Evolutionary conservation across 2,113 vertebrate genomes (phyloP).

Genomic region (Calonectris borealis): DNA sequence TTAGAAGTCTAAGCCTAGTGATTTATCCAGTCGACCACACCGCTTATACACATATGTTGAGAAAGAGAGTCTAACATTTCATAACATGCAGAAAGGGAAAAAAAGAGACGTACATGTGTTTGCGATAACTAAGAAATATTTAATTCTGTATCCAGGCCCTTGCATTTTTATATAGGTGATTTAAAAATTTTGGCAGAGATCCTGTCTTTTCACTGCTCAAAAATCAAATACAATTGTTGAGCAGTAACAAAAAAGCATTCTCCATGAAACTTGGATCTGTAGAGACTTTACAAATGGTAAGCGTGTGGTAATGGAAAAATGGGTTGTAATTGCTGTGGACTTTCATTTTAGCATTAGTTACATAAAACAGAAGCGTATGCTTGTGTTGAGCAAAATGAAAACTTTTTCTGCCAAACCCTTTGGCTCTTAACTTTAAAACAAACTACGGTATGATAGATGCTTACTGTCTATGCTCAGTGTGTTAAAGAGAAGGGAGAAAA

Average conservation of each 20-base stretch:
- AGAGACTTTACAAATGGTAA: conserved; percentile 28
- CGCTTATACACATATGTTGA: neutral
- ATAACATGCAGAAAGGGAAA: neutral
- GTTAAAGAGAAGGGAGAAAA: neutral
- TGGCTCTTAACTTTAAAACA: conserved; percentile 42
- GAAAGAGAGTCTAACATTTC: neutral
- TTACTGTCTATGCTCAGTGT: neutral
- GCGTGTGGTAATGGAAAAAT: conserved; percentile 46
- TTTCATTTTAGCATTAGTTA: conserved; percentile 20
- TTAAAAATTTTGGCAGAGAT: conserved; percentile 12
- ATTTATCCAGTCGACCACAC: neutral
- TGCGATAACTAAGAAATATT: neutral
- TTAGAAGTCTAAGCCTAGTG: neutral
- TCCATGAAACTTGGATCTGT: neutral
- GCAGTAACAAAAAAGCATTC: conserved; percentile 19
- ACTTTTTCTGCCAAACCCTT: neutral
- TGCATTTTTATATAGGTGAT: conserved; percentile 31
- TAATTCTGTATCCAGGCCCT: neutral
- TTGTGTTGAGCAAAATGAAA: conserved; percentile 47
- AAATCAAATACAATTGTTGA: neutral
- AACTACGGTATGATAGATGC: neutral
- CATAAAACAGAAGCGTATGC: conserved; percentile 30
- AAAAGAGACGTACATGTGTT: conserved; percentile 19
- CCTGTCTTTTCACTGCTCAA: neutral
- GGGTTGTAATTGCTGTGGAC: neutral